Conservation (phyloP, 2,888 invertebrate species). For the Parelbella ahira region DNA sequence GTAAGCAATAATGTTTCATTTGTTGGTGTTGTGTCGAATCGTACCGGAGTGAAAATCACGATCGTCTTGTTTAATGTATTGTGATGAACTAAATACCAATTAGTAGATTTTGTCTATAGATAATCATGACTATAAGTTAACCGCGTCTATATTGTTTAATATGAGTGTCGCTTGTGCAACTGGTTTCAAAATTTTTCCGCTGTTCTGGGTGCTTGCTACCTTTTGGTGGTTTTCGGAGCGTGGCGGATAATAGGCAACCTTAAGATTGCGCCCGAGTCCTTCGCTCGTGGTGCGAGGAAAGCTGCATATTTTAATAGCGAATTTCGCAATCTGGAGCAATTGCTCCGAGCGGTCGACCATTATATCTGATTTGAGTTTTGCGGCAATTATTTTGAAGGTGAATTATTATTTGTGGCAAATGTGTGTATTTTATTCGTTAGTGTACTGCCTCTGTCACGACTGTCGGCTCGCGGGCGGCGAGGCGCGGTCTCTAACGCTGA, state of each 20-base stretch:
- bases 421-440: constrained; percentile 17
- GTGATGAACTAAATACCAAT: constrained; percentile 71
- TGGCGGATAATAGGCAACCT: constrained; percentile 78
- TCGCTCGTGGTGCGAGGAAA: constrained; percentile 70
- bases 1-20: constrained; percentile 39
- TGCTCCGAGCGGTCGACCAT: constrained; percentile 39
- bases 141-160: constrained; percentile 69
- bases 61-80: constrained; percentile 23
- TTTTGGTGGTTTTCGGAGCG: constrained; percentile 79
- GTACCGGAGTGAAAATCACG: constrained; percentile 11
- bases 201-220: constrained; percentile 69
- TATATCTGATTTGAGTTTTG: constrained; percentile 47
- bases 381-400: constrained; percentile 49
- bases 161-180: constrained; percentile 71
- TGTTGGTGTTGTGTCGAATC: constrained; percentile 12
- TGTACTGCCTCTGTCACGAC: constrained; percentile 25
- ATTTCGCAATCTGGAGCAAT: constrained; percentile 61
- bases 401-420: constrained; percentile 23
- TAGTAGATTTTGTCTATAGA: constrained; percentile 72
- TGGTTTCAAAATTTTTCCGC: constrained; percentile 76
- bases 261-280: constrained; percentile 75
- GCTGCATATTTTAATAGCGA: constrained; percentile 66
- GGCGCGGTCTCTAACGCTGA: constrained; percentile 46
- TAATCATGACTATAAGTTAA: constrained; percentile 72
- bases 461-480: constrained; percentile 37